These are phyloP conservation scores for Trichonephila clavata DNA, from an alignment of 1,140 invertebrate species.

Conservation along the genomic window DNA sequence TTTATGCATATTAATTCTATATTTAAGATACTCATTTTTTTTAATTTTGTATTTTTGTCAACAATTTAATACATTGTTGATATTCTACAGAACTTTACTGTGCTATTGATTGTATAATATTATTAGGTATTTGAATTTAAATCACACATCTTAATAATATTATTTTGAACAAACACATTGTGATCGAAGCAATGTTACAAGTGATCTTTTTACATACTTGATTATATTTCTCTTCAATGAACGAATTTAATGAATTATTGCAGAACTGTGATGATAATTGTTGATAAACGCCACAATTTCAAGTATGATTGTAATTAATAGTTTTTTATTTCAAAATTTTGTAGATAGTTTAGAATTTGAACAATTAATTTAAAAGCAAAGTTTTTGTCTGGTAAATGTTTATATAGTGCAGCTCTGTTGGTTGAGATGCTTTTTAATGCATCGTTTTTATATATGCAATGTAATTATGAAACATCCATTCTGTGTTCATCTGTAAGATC, in stretches of 20 bases:
- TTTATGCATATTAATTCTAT: not conserved
- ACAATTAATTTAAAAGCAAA: not conserved
- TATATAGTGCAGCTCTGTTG: constrained; percentile 21
- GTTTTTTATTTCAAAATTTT: not conserved
- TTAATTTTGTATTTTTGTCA: not conserved
- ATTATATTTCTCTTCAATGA: too few relatives aligned
- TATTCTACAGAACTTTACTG: too few relatives aligned
- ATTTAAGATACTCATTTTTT: not conserved
- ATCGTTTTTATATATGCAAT: constrained; percentile 33
- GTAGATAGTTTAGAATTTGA: not conserved
- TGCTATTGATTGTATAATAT: too few relatives aligned
- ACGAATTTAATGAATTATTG: too few relatives aligned
- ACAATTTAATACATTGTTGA: not conserved
- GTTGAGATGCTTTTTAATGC: constrained; percentile 33
- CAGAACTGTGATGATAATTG: too few relatives aligned
- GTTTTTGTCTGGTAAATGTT: not conserved
- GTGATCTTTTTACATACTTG: too few relatives aligned
- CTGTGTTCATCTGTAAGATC: constrained; percentile 50
- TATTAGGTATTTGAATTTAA: too few relatives aligned
- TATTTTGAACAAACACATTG: too few relatives aligned
- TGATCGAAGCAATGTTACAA: too few relatives aligned
- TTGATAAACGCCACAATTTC: not conserved
- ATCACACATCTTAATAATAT: too few relatives aligned
- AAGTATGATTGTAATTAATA: not conserved
- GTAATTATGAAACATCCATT: constrained; percentile 30